phyloP scores from a whole-genome alignment of 2,888 invertebrate species.

The Chymomyza caudatula region DNA sequence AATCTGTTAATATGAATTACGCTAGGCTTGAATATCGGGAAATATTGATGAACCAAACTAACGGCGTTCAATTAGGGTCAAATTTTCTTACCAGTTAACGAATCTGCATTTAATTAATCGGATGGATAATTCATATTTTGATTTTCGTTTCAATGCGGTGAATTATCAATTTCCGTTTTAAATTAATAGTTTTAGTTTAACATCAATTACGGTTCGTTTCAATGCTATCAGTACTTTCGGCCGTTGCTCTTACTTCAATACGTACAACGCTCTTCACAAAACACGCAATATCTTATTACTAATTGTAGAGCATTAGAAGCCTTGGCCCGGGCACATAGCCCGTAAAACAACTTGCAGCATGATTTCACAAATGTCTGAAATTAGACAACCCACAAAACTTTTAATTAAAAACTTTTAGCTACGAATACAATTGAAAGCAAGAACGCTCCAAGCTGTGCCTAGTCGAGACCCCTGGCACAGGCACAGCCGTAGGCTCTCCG shows the following conservation, averaged over 20 bases:
- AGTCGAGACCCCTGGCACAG: not conserved
- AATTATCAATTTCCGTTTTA: too few relatives aligned
- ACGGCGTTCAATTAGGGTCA: too few relatives aligned
- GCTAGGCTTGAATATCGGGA: too few relatives aligned
- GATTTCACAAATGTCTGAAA: conserved; percentile 63
- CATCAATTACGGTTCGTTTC: too few relatives aligned
- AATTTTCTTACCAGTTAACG: too few relatives aligned
- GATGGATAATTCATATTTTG: too few relatives aligned
- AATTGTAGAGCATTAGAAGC: not conserved
- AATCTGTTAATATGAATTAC: too few relatives aligned
- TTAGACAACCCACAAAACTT: conserved; percentile 56
- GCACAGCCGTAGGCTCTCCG: not conserved
- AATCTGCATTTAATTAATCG: too few relatives aligned
- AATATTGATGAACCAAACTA: too few relatives aligned
- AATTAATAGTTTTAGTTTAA: too few relatives aligned
- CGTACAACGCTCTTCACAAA: not conserved
- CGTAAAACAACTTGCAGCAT: conserved; percentile 37
- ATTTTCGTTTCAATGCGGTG: too few relatives aligned
- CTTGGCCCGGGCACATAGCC: not conserved
- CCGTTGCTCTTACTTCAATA: not conserved
- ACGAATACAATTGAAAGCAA: not conserved
- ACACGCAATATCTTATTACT: not conserved
- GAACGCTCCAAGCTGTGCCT: not conserved
- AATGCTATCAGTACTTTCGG: not conserved
- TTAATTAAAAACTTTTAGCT: conserved; percentile 65